Evolutionary conservation across 2,113 vertebrate genomes (phyloP).

Genomic region (Salvator merianae): DNA sequence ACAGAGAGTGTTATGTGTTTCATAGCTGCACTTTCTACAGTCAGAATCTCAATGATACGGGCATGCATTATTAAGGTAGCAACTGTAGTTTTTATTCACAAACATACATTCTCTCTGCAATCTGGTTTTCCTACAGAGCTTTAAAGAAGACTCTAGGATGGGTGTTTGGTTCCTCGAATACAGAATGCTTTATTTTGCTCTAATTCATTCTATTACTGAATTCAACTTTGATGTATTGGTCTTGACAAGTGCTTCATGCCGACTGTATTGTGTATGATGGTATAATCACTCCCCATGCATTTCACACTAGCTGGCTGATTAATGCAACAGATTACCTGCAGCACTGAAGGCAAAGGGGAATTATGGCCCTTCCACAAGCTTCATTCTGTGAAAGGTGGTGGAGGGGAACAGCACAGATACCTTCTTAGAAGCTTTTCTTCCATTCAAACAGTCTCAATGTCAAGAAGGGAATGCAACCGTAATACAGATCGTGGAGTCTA

Average conservation of each 20-base stretch:
- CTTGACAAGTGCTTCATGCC: conserved; percentile 79
- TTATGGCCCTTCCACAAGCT: conserved; percentile 53
- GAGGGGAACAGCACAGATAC: background rate
- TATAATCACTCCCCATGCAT: conserved; percentile 80
- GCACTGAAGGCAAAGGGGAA: conserved; percentile 63
- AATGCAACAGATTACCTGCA: conserved; percentile 80
- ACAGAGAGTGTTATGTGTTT: background rate
- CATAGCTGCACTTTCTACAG: background rate
- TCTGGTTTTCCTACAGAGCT: conserved; percentile 35
- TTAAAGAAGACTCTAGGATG: conserved; percentile 56
- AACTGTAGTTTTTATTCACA: conserved; percentile 52
- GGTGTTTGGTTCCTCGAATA: conserved; percentile 68
- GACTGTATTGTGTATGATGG: conserved; percentile 80
- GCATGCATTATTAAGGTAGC: background rate
- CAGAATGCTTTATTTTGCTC: conserved; percentile 77
- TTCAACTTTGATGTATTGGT: conserved; percentile 84
- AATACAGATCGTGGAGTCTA: background rate
- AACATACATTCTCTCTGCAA: conserved; percentile 51
- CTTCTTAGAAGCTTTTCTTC: conserved; percentile 8
- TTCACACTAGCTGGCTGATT: conserved; percentile 78
- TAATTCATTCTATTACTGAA: conserved; percentile 80
- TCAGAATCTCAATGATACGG: conserved; percentile 48
- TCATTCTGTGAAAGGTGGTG: background rate
- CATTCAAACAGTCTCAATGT: background rate
- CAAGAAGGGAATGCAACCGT: background rate